These are phyloP conservation scores for Anthopleura xanthogrammica DNA, from an alignment of 92 coral and sea anemone species.

Conservation along the genomic window DNA sequence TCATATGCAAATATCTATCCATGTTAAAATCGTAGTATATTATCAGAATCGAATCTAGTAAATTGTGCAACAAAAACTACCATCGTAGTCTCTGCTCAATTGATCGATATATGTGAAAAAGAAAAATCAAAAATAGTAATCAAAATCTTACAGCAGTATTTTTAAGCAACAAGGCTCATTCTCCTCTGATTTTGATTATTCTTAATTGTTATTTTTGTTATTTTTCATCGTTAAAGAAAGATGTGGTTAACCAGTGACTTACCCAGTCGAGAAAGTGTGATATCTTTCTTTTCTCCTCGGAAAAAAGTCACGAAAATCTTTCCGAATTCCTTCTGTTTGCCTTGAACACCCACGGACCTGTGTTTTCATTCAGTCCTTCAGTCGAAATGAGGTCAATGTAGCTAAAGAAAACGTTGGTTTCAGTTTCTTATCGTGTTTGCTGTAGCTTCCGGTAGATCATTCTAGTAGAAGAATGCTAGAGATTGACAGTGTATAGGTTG, in stretches of 20 bases:
- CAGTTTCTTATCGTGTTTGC: neutral
- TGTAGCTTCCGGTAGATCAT: neutral
- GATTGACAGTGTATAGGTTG: neutral
- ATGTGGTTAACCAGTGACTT: slow-evolving; percentile 8
- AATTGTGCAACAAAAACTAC: too few relatives aligned
- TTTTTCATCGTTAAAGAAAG: neutral
- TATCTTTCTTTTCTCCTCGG: neutral
- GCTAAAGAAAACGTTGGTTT: neutral
- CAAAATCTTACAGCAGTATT: neutral
- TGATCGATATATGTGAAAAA: neutral
- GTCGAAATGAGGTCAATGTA: neutral
- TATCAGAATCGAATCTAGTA: too few relatives aligned
- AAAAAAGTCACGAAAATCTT: neutral
- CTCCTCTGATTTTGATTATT: neutral
- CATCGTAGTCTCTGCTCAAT: too few relatives aligned
- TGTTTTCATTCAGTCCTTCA: neutral
- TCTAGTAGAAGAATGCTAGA: neutral
- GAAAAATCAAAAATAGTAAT: neutral
- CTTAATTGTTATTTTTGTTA: neutral
- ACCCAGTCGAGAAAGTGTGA: slow-evolving; percentile 1
- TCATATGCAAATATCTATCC: too few relatives aligned
- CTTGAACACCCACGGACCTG: neutral
- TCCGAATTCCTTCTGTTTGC: neutral
- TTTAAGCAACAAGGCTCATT: neutral
- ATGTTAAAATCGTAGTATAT: too few relatives aligned